Base-by-base conservation (phyloP, 2,888 invertebrate genomes). In the Plagiodera versicolora region DNA sequence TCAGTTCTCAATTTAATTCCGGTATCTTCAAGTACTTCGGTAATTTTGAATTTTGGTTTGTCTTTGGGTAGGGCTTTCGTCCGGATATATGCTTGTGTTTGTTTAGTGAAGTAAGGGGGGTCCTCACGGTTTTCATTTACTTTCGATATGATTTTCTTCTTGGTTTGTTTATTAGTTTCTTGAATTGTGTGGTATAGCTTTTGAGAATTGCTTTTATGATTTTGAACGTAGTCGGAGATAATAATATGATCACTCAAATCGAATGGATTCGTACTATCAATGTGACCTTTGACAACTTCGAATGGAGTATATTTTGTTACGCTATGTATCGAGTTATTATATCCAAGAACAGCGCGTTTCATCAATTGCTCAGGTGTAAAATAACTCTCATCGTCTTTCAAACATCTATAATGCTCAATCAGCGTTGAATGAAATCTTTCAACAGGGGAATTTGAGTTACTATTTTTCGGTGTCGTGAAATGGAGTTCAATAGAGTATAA, bases 41-140 rank as follows among this genome's bases (percentile, higher is more conserved):
- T 46, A 18, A 24, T 61, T 53, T 59, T 64, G 58, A 64, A 64
- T 61, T 35, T 54, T 10, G 54, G 54, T 44, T 11, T n/a, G 39
- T 54, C 18, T 44, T 54, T 54, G 6, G 11, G 18, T n/a, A 18
- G n/a, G 14, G 44, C 35, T 54, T 39, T 54, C 10, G 35, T 35
- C 35, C 39, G 9, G 18, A 54, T 39, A 39, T 20, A 54, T 16
- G 54, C 54, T 16, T 3, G 9, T 16, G 30, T 54, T 44, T 54
- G 54, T 44, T 35, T 20, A 17, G 16, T n/a, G 18, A 54, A 44
- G 28, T 54, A 44, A 6, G 54, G 54, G 16, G 32, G 54, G n/a
- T 56, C 56, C 4, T 6, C 10, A 19, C 56, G 24, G 11, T 47
- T 56, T 20, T 56, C 47, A 10, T 54, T 54, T 2, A 32, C 9